Evolutionary conservation across 2,888 invertebrate genomes (phyloP).

Genomic region (Chalcis sispes): DNA sequence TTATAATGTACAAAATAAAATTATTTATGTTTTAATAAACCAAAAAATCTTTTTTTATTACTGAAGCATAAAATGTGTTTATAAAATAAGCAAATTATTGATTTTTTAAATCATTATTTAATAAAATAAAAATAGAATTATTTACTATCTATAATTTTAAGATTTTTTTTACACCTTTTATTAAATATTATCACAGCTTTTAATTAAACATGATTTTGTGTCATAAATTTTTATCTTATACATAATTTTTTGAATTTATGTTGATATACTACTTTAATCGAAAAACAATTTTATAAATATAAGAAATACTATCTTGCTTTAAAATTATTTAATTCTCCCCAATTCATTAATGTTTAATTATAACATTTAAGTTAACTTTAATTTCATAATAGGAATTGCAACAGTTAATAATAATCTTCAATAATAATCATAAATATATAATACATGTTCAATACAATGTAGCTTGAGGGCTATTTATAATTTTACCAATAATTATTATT

Average conservation of each 20-base stretch:
- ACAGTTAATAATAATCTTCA: conserved; percentile 6
- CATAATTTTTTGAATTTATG: no score
- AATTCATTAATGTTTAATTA: no score
- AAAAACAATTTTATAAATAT: no score
- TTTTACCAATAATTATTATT: conserved; percentile 71
- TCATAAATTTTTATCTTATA: no score
- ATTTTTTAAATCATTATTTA: conserved; percentile 34
- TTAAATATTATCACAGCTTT: no score
- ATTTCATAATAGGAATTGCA: conserved; percentile 1
- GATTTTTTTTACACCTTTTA: conserved; percentile 7
- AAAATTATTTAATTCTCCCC: no score
- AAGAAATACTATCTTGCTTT: no score
- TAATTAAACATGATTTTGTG: no score
- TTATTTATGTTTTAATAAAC: background rate
- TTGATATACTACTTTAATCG: no score
- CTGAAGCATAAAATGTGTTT: conserved; percentile 17
- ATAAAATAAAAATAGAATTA: conserved; percentile 1
- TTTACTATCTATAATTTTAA: conserved; percentile 4
- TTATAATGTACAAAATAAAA: background rate
- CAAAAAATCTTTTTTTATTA: background rate
- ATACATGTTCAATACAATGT: conserved; percentile 63
- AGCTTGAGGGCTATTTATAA: conserved; percentile 71
- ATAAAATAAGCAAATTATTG: conserved; percentile 32
- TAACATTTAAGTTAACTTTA: background rate
- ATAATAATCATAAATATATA: conserved; percentile 58